phyloP scores from a whole-genome alignment of 2,888 invertebrate species.

The Eupithecia centaureata region DNA sequence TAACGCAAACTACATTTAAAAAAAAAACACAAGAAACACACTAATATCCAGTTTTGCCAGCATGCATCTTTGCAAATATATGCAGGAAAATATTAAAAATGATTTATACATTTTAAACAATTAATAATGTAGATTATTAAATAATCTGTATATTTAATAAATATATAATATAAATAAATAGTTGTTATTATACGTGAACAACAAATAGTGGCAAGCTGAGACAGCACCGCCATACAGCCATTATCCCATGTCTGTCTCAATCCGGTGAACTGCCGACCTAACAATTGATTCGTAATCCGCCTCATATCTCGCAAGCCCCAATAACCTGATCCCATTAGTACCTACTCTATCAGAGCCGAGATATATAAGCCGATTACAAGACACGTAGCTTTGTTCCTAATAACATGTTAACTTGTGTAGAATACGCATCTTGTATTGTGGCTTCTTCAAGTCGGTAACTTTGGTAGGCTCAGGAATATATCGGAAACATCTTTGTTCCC shows the following conservation, averaged over 20 bases:
- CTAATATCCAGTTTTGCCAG: too few species aligned
- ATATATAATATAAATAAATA: too few species aligned
- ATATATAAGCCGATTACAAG: conserved; percentile 30
- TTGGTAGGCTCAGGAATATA: neutral
- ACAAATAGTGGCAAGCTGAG: neutral
- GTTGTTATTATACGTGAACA: neutral
- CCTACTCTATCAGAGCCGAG: conserved; percentile 16
- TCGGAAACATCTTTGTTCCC: neutral
- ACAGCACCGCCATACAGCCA: neutral
- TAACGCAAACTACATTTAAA: too few species aligned
- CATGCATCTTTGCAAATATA: too few species aligned
- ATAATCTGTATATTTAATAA: too few species aligned
- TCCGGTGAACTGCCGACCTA: neutral
- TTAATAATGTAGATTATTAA: too few species aligned
- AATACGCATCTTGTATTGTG: neutral
- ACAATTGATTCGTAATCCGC: conserved; percentile 10
- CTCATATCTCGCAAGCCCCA: neutral
- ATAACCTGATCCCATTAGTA: conserved; percentile 16
- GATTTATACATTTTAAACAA: too few species aligned
- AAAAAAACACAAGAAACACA: too few species aligned
- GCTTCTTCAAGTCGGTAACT: neutral
- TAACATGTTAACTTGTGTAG: conserved; percentile 11
- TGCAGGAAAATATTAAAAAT: too few species aligned
- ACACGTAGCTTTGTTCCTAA: conserved; percentile 20
- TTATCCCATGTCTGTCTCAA: conserved; percentile 4